phyloP scores from a whole-genome alignment of 2,113 vertebrate genomes.

The Rattus norvegicus region GRCr8 NC_086020.1:108908001-108908500 shows the following conservation, averaged over 20 bases:
- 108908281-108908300: slow-evolving; percentile 26
- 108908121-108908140: background rate
- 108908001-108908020: background rate
- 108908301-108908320: background rate
- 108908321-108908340: slow-evolving; percentile 52
- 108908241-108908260: background rate
- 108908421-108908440: background rate
- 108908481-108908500: background rate
- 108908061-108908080: no score
- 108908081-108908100: background rate
- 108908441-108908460: slow-evolving; percentile 32
- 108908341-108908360: slow-evolving; percentile 50
- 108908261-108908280: slow-evolving; percentile 36
- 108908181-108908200: slow-evolving; percentile 16
- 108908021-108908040: background rate
- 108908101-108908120: background rate
- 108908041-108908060: background rate
- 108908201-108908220: background rate
- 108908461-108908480: background rate
- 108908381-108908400: slow-evolving; percentile 14
- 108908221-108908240: slow-evolving; percentile 56
- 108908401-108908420: slow-evolving; percentile 16
- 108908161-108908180: background rate
- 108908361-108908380: slow-evolving; percentile 46
- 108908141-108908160: background rate